phyloP scores from a whole-genome alignment of 2,113 vertebrate genomes.

The Gavialis gangeticus region DNA sequence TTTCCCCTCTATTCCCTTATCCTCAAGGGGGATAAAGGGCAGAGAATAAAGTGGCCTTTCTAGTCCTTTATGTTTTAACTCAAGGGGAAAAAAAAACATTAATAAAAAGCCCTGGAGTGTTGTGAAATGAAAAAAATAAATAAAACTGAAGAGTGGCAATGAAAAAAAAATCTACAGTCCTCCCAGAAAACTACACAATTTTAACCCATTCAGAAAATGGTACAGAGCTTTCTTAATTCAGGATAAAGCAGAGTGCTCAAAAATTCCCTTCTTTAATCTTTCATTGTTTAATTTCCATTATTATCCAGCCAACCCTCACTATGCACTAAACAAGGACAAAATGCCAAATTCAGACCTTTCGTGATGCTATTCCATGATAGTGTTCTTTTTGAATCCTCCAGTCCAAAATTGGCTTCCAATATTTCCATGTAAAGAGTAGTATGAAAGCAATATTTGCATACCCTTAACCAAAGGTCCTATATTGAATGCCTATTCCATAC shows the following conservation, averaged over 20 bases:
- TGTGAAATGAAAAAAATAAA: constrained; percentile 23
- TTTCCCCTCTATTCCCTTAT: constrained; percentile 12
- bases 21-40: constrained; percentile 27
- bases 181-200: not conserved
- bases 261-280: not conserved
- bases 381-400: not conserved
- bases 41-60: constrained; percentile 52
- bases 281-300: not conserved
- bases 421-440: rapidly evolving
- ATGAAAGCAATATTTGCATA: not conserved
- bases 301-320: not conserved
- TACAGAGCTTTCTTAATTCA: not conserved
- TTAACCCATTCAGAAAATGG: not conserved
- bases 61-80: constrained; percentile 25
- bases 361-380: not conserved
- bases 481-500: not conserved
- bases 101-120: constrained; percentile 28
- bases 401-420: not conserved
- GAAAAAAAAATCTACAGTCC: not conserved
- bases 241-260: not conserved
- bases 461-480: not conserved
- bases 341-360: not conserved
- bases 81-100: not conserved
- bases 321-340: not conserved
- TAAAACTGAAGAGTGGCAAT: not conserved